Conservation (phyloP, 2,113 vertebrate species). For the Marmota monax region DNA sequence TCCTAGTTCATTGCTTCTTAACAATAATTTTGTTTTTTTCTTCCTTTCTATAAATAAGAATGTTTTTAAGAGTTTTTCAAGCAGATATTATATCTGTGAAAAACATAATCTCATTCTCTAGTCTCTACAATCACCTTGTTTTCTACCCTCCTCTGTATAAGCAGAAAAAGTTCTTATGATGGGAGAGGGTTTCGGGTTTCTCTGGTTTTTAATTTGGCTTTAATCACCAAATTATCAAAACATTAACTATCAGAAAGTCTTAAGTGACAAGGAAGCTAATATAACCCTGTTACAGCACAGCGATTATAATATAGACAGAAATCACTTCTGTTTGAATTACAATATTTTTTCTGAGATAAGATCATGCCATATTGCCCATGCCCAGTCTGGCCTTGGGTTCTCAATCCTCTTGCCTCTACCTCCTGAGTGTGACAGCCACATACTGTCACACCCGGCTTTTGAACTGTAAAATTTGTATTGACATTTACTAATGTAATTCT, state of each 20-base stretch:
- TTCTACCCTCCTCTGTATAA: not conserved
- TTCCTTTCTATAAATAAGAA: not conserved
- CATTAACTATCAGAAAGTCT: not conserved
- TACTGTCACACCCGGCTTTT: not conserved
- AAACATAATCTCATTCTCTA: not conserved
- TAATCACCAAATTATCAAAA: not conserved
- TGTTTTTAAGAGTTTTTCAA: not conserved
- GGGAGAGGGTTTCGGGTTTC: not conserved
- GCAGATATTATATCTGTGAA: not conserved
- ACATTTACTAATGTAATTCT: not conserved
- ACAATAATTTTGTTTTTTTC: not conserved
- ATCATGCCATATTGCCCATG: no score
- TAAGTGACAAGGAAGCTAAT: not conserved
- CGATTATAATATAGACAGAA: not conserved
- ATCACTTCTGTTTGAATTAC: not conserved
- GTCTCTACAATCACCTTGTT: not conserved
- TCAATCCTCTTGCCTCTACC: no score
- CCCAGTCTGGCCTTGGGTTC: no score
- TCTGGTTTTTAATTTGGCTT: not conserved
- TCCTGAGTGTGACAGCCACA: not conserved
- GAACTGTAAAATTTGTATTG: not conserved
- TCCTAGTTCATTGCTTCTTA: not conserved
- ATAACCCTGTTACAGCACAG: not conserved
- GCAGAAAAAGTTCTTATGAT: not conserved
- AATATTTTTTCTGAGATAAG: no score